Evolutionary conservation across 2,113 vertebrate genomes (phyloP).

Genomic region (Charadrius vociferus): DNA sequence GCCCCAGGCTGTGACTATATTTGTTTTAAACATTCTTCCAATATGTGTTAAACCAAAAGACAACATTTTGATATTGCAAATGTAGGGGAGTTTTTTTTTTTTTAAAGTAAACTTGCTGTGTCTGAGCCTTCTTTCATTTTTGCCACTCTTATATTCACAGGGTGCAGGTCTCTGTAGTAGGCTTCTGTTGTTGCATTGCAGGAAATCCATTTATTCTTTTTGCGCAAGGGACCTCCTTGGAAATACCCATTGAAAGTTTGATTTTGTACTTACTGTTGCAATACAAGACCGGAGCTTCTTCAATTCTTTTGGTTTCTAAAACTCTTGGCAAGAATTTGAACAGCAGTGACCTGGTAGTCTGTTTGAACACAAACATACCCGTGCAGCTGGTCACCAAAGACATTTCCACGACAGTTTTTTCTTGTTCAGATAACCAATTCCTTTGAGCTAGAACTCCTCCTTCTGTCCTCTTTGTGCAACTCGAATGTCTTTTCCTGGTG

Average conservation of each 20-base stretch:
- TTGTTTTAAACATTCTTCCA: background rate
- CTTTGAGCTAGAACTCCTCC: background rate
- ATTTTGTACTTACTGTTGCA: background rate
- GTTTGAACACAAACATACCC: background rate
- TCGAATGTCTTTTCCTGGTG: background rate
- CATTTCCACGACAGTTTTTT: background rate
- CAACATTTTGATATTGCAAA: background rate
- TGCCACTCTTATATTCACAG: background rate
- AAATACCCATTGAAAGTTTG: background rate
- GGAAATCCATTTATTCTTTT: background rate
- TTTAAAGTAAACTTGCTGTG: background rate
- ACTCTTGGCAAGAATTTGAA: background rate
- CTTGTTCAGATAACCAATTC: background rate
- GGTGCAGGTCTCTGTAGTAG: background rate
- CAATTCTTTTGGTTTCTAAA: background rate
- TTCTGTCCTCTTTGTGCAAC: background rate
- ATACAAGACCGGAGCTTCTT: background rate
- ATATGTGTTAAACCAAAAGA: background rate
- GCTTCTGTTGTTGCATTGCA: background rate
- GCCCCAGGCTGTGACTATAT: background rate
- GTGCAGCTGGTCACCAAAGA: background rate
- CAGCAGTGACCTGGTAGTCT: background rate
- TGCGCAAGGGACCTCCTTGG: accelerated
- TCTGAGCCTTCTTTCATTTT: background rate
- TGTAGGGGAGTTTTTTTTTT: background rate